Conservation (phyloP, 1,140 invertebrate species). For the Choristoneura fumiferana region DNA sequence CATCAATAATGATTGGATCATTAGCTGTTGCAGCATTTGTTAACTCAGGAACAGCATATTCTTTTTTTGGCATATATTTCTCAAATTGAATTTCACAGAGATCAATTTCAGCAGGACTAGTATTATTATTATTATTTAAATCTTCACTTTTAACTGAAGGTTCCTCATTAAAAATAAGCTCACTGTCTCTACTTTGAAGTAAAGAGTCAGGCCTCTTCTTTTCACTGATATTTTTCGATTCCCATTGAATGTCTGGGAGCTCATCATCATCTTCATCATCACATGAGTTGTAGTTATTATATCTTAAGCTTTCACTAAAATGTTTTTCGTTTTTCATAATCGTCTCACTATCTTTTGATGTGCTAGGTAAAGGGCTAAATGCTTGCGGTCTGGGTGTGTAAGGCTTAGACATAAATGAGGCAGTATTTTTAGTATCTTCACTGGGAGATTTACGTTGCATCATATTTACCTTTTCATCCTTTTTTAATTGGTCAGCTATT, state of each 20-base stretch:
- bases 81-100: background rate
- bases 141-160: background rate
- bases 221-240: background rate
- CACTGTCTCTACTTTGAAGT: background rate
- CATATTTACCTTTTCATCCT: constrained; percentile 20
- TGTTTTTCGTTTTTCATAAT: constrained; percentile 34
- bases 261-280: background rate
- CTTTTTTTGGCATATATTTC: background rate
- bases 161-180: background rate
- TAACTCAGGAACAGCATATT: background rate
- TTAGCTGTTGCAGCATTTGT: too few species aligned
- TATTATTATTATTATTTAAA: constrained; percentile 3
- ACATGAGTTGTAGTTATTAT: background rate
- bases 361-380: constrained; percentile 41
- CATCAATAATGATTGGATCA: too few species aligned
- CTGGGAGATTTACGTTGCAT: background rate
- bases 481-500: constrained; percentile 25
- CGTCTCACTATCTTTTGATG: constrained; percentile 32
- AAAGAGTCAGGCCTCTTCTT: background rate
- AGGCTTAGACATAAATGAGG: too few species aligned
- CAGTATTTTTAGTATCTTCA: too few species aligned
- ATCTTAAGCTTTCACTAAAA: constrained; percentile 33
- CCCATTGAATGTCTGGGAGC: background rate
- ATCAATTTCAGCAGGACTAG: background rate
- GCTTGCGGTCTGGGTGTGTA: background rate